Evolutionary conservation across 2,113 vertebrate species (phyloP), one percentile per base, ranked within the genome.

Genomic region (Leucoraja erinaceus): DNA sequence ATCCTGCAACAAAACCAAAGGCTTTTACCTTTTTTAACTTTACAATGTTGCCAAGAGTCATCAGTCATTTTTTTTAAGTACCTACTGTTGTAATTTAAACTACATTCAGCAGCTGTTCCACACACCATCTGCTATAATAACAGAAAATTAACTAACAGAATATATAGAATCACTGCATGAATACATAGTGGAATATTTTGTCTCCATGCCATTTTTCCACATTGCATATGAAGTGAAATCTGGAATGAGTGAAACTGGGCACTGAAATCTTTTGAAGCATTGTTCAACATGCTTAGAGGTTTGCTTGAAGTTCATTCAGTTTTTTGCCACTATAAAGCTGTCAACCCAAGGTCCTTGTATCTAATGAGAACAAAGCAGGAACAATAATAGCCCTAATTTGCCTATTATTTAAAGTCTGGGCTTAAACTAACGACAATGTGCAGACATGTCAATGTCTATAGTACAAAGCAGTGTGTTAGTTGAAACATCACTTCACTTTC

Each of bases 51-150:
- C 31, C 76, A 78, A 78, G 31, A 33, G 38, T 33, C 76, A 78
- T 75, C 74, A 75, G 74, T 75, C 74, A 75, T n/a, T 75, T 75
- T n/a, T 47, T 75, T n/a, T n/a, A 75, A 75, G 74, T n/a, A n/a
- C 25, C 74, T n/a, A 75, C 74, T 75, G 74, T 75, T 75, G 74
- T 78, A 78, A 78, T 33, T 78, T 12, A 78, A 78, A 31, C 76
- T 2, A 38, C 31, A 33, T 3, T 38, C n/a, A 38, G 31, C 31
- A 78, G 31, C 76, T 78, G 31, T 33, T 78, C 76, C 76, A 31
- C 76, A 78, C 31, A 78, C 76, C 76, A 78, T 78, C 76, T 78
- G 76, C 2, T 33, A 78, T 38, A 10, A 78, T 78, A 33, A 78
- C 31, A 31, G 75, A 16, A 33, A 78, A 78, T 33, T 78, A 78